These are phyloP conservation scores for Tetramorium bicarinatum DNA, from an alignment of 2,888 invertebrate species.

Conservation along the genomic window DNA sequence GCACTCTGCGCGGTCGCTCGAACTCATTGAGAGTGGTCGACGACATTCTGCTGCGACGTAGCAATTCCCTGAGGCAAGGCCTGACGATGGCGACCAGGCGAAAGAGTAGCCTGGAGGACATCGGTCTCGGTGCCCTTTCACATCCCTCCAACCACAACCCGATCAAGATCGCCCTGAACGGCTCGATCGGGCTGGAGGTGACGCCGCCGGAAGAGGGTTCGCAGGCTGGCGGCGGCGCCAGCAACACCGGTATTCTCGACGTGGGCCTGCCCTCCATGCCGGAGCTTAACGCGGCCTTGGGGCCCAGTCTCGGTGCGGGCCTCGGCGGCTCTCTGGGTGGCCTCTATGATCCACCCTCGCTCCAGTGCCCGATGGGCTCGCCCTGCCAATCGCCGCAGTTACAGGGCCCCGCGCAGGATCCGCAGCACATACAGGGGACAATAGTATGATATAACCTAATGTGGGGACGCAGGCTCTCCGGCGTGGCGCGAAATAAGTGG, in stretches of 20 bases:
- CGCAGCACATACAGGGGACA: conserved; percentile 94
- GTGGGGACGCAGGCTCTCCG: conserved; percentile 96
- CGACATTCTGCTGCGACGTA: conserved; percentile 93
- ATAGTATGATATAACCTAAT: conserved; percentile 98
- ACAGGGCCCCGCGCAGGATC: conserved; percentile 87
- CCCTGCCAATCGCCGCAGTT: conserved; percentile 77
- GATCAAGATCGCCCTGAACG: conserved; percentile 94
- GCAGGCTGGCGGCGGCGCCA: conserved; percentile 86
- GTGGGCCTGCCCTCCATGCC: conserved; percentile 86
- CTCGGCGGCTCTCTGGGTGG: conserved; percentile 85
- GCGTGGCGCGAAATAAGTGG: conserved; percentile 92
- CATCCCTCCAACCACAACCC: conserved; percentile 92
- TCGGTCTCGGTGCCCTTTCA: conserved; percentile 90
- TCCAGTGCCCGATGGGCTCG: conserved; percentile 74
- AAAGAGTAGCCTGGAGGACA: conserved; percentile 95
- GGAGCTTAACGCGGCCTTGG: conserved; percentile 67
- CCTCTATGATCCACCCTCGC: conserved; percentile 87
- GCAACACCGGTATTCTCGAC: conserved; percentile 87
- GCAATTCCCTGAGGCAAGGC: conserved; percentile 94
- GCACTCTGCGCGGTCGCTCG: conserved; percentile 93
- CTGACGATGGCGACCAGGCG: conserved; percentile 90
- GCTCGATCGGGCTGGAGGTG: conserved; percentile 93
- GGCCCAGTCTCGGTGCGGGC: conserved; percentile 77
- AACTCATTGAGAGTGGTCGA: conserved; percentile 95
- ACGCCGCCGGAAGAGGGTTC: conserved; percentile 88